These are phyloP conservation scores for Leucophenga montana DNA, from an alignment of 2,888 invertebrate genomes.

Conservation along the genomic window DNA sequence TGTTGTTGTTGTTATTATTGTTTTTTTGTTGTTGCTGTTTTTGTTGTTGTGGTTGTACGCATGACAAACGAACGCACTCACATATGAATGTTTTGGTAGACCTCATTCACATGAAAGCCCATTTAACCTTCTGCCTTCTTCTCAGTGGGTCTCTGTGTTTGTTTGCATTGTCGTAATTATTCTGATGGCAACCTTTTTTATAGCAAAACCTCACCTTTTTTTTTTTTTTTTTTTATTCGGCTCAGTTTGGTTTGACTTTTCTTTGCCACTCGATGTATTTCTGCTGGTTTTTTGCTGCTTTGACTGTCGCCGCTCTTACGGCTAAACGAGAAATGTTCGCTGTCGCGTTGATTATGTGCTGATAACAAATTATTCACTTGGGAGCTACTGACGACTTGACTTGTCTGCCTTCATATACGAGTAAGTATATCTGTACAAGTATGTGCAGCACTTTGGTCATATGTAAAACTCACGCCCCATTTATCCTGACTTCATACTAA, in stretches of 20 bases:
- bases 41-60: slow-evolving; percentile 49
- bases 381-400: slow-evolving; percentile 57
- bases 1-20: slow-evolving; percentile 49
- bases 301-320: slow-evolving; percentile 39
- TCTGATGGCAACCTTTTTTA: slow-evolving; percentile 65
- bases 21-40: no score
- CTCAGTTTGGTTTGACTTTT: slow-evolving; percentile 44
- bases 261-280: slow-evolving; percentile 31
- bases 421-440: no score
- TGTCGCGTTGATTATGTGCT: slow-evolving; percentile 68
- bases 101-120: no score
- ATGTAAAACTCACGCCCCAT: slow-evolving; percentile 18
- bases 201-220: slow-evolving; percentile 53
- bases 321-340: slow-evolving; percentile 17
- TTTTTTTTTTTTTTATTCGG: slow-evolving; percentile 29
- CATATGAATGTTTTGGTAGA: slow-evolving; percentile 33
- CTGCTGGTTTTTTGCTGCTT: slow-evolving; percentile 35
- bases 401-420: slow-evolving; percentile 5
- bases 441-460: slow-evolving; percentile 6
- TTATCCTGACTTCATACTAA: slow-evolving; percentile 27
- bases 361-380: slow-evolving; percentile 69
- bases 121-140: not conserved
- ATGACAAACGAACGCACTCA: slow-evolving; percentile 67
- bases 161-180: slow-evolving; percentile 56
- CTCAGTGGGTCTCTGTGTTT: not conserved